A percentile compares a stretch with the other conserved stretches of the same genome.
Conservation (phyloP, 2,113 vertebrate genomes). For the Acrocephalus kingi region DNA sequence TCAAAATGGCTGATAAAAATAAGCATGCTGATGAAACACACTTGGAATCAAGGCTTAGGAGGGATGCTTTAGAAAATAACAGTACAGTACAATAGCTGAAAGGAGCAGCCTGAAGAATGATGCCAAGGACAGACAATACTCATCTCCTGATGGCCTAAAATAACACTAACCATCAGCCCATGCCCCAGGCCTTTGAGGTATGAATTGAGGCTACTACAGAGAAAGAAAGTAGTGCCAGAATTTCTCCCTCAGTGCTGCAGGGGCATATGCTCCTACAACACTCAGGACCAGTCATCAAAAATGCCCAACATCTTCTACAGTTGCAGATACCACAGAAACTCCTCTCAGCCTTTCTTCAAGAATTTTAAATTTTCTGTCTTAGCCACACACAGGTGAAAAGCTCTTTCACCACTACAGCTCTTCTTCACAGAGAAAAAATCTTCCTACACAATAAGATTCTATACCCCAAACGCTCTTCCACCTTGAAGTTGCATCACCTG, state of each 20-base stretch:
- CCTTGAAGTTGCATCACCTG: background rate
- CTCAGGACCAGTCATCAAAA: background rate
- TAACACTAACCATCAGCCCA: background rate
- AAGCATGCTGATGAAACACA: background rate
- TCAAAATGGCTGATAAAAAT: background rate
- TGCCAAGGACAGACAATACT: background rate
- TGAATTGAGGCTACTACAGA: background rate
- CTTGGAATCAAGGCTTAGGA: background rate
- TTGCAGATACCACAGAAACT: background rate
- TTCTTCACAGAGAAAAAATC: background rate
- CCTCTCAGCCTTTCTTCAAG: background rate
- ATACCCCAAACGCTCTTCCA: background rate
- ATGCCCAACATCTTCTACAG: rapidly evolving
- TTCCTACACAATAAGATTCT: background rate
- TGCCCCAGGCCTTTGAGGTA: background rate
- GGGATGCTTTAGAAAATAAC: background rate
- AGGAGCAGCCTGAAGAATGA: background rate
- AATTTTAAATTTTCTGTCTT: background rate
- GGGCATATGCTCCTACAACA: background rate
- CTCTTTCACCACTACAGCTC: background rate
- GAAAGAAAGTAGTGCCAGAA: background rate
- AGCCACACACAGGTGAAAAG: background rate
- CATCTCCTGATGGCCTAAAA: background rate
- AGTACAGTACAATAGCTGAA: background rate
- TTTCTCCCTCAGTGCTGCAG: background rate